These are phyloP conservation scores for Drosophila hamatofila DNA, from an alignment of 2,888 invertebrate species.

Conservation along the genomic window DNA sequence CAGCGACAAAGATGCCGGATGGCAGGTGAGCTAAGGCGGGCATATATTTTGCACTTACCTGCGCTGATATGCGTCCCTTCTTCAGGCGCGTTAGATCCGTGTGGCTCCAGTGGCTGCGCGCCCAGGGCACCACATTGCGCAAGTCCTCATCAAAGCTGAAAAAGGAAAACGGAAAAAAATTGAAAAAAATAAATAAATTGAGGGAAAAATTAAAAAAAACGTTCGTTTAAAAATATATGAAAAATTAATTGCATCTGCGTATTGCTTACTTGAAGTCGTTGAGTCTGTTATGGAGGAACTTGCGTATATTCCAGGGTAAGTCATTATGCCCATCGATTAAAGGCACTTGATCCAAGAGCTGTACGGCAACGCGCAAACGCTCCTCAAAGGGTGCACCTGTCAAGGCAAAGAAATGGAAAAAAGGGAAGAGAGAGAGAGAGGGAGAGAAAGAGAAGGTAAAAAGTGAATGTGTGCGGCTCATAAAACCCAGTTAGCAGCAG, in stretches of 20 bases:
- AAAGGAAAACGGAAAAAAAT: not conserved
- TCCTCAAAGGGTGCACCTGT: slow-evolving; percentile 91
- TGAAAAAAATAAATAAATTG: not conserved
- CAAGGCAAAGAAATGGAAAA: not conserved
- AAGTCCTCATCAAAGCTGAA: slow-evolving; percentile 89
- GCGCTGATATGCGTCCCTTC: slow-evolving; percentile 91
- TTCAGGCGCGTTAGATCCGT: slow-evolving; percentile 91
- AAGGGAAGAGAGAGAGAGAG: not conserved
- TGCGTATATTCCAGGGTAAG: slow-evolving; percentile 95
- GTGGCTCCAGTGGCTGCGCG: slow-evolving; percentile 91
- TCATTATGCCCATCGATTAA: slow-evolving; percentile 95
- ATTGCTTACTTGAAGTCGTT: slow-evolving; percentile 90
- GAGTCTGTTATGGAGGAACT: slow-evolving; percentile 94
- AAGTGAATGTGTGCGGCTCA: slow-evolving; percentile 1
- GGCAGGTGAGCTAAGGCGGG: not conserved
- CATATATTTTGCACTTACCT: slow-evolving; percentile 86
- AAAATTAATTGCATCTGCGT: slow-evolving; percentile 48
- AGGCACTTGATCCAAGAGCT: slow-evolving; percentile 91
- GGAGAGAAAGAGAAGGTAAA: slow-evolving; percentile 4
- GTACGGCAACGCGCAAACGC: slow-evolving; percentile 90
- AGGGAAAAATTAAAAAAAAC: slow-evolving; percentile 33
- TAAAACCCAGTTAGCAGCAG: slow-evolving; percentile 41
- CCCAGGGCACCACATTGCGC: slow-evolving; percentile 90
- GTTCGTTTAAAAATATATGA: not conserved
- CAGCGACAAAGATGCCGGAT: slow-evolving; percentile 14